phyloP scores from a whole-genome alignment of 2,888 invertebrate species.

The Drosophila rellima region DNA sequence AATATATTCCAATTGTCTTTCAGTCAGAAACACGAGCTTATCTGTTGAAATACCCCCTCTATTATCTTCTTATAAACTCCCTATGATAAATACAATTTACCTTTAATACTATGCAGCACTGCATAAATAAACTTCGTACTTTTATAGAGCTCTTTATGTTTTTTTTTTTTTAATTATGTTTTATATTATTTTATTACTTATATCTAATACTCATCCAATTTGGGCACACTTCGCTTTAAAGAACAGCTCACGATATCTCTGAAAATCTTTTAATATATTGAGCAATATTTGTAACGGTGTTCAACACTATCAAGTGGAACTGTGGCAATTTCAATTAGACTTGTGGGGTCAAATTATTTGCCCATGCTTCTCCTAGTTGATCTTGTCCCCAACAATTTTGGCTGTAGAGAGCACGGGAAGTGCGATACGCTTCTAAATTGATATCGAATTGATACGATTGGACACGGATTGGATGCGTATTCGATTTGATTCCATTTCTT shows the following conservation, averaged over 20 bases:
- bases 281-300: neutral
- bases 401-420: conserved; percentile 2
- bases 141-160: too few relatives aligned
- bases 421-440: conserved; percentile 18
- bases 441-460: conserved; percentile 19
- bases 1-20: too few relatives aligned
- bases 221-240: neutral
- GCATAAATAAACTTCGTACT: too few relatives aligned
- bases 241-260: neutral
- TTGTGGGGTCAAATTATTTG: conserved; percentile 11
- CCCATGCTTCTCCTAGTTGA: neutral
- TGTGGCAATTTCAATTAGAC: conserved; percentile 12
- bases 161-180: too few relatives aligned
- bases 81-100: too few relatives aligned
- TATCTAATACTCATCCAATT: neutral
- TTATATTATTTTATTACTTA: too few relatives aligned
- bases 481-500: conserved; percentile 7
- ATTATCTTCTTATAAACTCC: too few relatives aligned
- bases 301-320: neutral
- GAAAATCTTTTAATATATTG: neutral
- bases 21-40: too few relatives aligned
- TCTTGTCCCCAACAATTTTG: neutral
- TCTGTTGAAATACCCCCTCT: too few relatives aligned
- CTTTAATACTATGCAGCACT: too few relatives aligned
- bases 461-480: conserved; percentile 8